phyloP scores from a whole-genome alignment of 2,888 invertebrate species.

The Trichopoda pennipes region DNA sequence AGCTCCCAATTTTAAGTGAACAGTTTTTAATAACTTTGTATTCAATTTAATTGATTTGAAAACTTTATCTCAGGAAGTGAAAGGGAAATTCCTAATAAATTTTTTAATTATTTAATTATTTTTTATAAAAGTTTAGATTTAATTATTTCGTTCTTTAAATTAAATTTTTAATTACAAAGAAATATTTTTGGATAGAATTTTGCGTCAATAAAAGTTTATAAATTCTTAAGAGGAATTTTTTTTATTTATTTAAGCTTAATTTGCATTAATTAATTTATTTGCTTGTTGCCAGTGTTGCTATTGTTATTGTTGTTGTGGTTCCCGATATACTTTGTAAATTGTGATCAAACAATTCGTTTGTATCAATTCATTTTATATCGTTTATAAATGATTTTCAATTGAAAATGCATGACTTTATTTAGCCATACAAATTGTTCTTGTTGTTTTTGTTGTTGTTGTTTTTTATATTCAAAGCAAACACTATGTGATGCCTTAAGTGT shows the following conservation, averaged over 20 bases:
- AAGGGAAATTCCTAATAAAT: no score
- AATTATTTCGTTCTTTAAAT: no score
- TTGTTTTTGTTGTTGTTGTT: background rate
- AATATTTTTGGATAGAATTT: background rate
- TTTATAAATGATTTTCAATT: conserved; percentile 73
- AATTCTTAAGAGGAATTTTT: conserved; percentile 39
- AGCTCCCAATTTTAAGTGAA: no score
- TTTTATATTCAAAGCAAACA: no score
- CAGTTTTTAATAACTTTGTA: no score
- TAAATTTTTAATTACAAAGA: no score
- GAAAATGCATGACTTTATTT: conserved; percentile 78
- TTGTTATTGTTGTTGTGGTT: background rate
- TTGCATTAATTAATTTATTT: conserved; percentile 51
- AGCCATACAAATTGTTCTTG: conserved; percentile 71
- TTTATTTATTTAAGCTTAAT: conserved; percentile 51
- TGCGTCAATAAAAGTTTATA: conserved; percentile 35
- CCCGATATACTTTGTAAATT: background rate
- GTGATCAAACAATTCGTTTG: conserved; percentile 38
- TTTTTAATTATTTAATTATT: no score
- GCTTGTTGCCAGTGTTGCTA: no score
- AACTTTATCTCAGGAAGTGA: no score
- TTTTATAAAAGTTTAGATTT: no score
- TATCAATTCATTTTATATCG: background rate
- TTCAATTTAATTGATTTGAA: no score
- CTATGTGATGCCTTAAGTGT: no score